Percentiles rank a stretch among this genome's conserved stretches.
phyloP scores from a whole-genome alignment of 2,113 vertebrate species.

The Rhadina sibilatrix region DNA sequence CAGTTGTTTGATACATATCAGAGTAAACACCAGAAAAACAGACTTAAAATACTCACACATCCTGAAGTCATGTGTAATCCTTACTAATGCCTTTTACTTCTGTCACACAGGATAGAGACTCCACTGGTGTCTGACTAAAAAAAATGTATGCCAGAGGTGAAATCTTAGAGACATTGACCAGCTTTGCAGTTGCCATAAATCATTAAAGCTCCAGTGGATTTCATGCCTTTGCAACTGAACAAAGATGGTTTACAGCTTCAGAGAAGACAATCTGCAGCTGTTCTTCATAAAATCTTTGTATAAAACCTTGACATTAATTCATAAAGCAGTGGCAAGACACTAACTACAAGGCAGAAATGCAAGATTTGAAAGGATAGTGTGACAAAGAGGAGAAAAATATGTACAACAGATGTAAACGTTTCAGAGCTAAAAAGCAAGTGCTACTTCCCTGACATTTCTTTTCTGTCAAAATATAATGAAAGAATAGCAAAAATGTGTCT shows the following conservation, averaged over 20 bases:
- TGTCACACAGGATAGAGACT: neutral
- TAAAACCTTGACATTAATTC: neutral
- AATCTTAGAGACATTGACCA: neutral
- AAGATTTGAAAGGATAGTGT: neutral
- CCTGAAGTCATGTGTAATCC: neutral
- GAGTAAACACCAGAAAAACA: neutral
- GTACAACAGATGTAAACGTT: conserved; percentile 18
- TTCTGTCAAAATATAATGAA: conserved; percentile 64
- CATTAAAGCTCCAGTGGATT: neutral
- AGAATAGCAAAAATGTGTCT: conserved; percentile 24
- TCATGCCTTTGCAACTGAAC: neutral
- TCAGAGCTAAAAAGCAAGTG: conserved; percentile 48
- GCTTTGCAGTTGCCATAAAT: neutral
- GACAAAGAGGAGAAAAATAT: conserved; percentile 19
- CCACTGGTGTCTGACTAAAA: neutral
- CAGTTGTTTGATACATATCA: neutral
- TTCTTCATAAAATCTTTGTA: neutral
- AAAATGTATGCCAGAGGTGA: neutral
- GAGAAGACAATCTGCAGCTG: neutral
- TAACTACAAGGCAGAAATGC: neutral
- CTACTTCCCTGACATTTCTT: conserved; percentile 42
- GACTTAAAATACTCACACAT: neutral
- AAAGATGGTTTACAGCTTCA: neutral
- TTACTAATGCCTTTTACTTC: neutral
- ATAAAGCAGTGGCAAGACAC: neutral